A percentile compares a stretch with the other conserved stretches of the same genome.
phyloP scores from a whole-genome alignment of 2,888 invertebrate genomes.

The Andrena trimmerana region DNA sequence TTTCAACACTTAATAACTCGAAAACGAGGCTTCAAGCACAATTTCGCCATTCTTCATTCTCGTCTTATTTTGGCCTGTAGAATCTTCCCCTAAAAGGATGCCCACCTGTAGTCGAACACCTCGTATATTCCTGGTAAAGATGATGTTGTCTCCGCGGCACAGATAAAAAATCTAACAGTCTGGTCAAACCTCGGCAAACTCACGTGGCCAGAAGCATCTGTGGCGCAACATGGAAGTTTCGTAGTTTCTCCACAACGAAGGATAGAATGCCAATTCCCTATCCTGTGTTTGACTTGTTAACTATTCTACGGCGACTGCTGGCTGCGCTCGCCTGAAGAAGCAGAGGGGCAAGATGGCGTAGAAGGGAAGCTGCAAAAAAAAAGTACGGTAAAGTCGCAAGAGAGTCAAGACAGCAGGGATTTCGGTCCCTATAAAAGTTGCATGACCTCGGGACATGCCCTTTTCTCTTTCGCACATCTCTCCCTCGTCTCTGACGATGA shows the following conservation, averaged over 20 bases:
- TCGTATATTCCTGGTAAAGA: too few species aligned
- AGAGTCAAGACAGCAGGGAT: conserved; percentile 50
- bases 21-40: too few species aligned
- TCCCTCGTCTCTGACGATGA: conserved; percentile 7
- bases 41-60: too few species aligned
- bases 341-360: background rate
- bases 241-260: conserved; percentile 56
- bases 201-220: conserved; percentile 49
- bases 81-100: too few species aligned
- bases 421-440: conserved; percentile 74
- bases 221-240: conserved; percentile 75
- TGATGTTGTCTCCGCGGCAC: background rate
- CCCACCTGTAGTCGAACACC: too few species aligned
- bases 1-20: too few species aligned
- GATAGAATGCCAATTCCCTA: conserved; percentile 79
- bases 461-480: conserved; percentile 37
- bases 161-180: conserved; percentile 8
- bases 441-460: conserved; percentile 56
- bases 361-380: background rate
- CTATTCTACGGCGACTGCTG: conserved; percentile 60
- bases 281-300: conserved; percentile 79
- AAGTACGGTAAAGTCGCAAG: conserved; percentile 20
- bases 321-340: conserved; percentile 19
- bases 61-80: too few species aligned
- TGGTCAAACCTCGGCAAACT: conserved; percentile 33